Conservation (phyloP, 2,113 vertebrate genomes). For the Collichthys lucidus region DNA sequence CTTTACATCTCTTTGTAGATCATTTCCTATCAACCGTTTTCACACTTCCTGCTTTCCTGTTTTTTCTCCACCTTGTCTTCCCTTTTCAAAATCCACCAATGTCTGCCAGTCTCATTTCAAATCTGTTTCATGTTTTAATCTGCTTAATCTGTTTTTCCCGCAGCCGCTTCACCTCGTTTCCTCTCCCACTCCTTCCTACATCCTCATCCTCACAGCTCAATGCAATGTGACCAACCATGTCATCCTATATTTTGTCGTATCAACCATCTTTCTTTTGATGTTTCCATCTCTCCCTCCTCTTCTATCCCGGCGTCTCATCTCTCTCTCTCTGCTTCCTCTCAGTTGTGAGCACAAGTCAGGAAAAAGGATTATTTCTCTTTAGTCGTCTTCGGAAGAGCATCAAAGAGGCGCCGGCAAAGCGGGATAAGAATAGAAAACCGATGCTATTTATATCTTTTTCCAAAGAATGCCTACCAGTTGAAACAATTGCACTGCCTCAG, state of each 20-base stretch:
- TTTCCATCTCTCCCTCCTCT: not conserved
- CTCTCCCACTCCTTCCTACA: constrained; percentile 36
- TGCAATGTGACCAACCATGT: constrained; percentile 21
- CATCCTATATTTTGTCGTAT: constrained; percentile 43
- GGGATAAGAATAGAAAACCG: constrained; percentile 74
- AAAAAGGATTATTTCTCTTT: constrained; percentile 67
- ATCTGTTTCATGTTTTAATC: constrained; percentile 67
- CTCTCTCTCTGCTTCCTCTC: constrained; percentile 35
- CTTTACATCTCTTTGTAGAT: not conserved
- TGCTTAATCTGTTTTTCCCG: constrained; percentile 52
- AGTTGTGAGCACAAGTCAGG: constrained; percentile 45
- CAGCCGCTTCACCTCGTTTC: constrained; percentile 32
- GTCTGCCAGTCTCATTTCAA: constrained; percentile 49
- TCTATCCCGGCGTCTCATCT: constrained; percentile 34
- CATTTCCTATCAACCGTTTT: not conserved
- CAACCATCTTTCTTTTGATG: constrained; percentile 40
- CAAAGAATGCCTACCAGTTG: constrained; percentile 61
- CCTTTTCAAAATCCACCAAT: not conserved
- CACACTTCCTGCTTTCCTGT: not conserved
- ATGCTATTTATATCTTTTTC: constrained; percentile 74
- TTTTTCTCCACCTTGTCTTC: constrained; percentile 24
- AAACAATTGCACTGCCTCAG: constrained; percentile 58
- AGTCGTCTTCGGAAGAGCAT: constrained; percentile 66
- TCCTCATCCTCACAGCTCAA: constrained; percentile 19
- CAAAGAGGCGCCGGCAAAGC: constrained; percentile 63